Conservation (phyloP, 2,888 invertebrate species). For the Mesopsocus fuscifrons region DNA sequence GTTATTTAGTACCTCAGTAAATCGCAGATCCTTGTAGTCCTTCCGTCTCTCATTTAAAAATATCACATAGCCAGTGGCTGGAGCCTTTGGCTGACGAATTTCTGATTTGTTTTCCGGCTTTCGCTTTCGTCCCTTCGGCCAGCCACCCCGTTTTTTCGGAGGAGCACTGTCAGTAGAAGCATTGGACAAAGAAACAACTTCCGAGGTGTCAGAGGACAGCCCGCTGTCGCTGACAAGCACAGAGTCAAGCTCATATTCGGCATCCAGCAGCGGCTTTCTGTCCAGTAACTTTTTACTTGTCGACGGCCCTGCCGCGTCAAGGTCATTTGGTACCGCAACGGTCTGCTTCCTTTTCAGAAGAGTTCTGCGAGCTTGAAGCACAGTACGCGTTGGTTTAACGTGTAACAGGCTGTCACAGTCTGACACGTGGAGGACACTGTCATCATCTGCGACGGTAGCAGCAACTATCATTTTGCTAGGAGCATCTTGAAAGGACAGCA, state of each 20-base stretch:
- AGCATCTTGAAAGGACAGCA: slow-evolving; percentile 26
- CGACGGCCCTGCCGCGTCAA: not conserved
- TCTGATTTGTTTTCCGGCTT: slow-evolving; percentile 30
- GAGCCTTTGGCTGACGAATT: slow-evolving; percentile 31
- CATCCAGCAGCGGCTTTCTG: not conserved
- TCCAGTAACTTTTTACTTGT: not conserved
- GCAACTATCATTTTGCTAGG: slow-evolving; percentile 11
- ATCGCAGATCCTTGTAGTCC: slow-evolving; percentile 32
- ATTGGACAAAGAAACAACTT: not conserved
- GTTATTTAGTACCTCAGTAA: slow-evolving; percentile 26
- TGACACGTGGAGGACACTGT: not conserved
- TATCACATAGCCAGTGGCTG: slow-evolving; percentile 35
- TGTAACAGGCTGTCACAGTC: not conserved
- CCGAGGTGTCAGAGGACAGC: slow-evolving; percentile 4
- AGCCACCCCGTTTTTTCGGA: slow-evolving; percentile 32
- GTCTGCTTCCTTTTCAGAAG: not conserved
- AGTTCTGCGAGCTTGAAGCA: not conserved
- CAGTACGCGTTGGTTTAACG: not conserved
- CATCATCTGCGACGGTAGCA: not conserved
- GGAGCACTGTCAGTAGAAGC: not conserved
- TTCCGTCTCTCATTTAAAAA: slow-evolving; percentile 34
- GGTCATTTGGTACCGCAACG: not conserved
- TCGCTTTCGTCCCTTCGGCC: slow-evolving; percentile 38
- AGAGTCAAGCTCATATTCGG: not conserved
- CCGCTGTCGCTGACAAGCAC: not conserved